A percentile compares a stretch with the other conserved stretches of the same genome.
These are phyloP conservation scores for Stichodactyla helianthus DNA, from an alignment of 64 coral and sea anemone genomes.

Conservation along the genomic window DNA sequence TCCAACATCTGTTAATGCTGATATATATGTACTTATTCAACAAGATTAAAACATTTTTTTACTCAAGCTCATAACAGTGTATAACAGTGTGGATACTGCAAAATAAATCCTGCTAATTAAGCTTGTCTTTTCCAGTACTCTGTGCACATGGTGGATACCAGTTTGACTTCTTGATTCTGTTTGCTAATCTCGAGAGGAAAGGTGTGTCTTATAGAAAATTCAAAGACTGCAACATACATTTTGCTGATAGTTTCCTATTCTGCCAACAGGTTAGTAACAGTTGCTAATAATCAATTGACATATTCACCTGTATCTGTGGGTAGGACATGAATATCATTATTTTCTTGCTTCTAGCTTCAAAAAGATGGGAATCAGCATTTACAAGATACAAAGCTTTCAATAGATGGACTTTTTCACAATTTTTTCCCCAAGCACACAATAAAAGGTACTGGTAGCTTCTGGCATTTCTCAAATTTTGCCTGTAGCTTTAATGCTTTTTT, in stretches of 20 bases:
- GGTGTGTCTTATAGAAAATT: constrained; percentile 61
- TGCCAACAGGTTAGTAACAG: constrained; percentile 54
- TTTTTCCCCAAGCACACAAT: constrained; percentile 65
- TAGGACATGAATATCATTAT: background rate
- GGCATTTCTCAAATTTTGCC: too few species aligned
- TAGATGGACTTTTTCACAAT: constrained; percentile 73
- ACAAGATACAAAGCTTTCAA: constrained; percentile 52
- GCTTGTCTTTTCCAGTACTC: constrained; percentile 55
- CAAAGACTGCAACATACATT: constrained; percentile 74
- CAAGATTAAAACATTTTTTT: too few species aligned
- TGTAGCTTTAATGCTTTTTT: too few species aligned
- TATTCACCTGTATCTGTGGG: too few species aligned
- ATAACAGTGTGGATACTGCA: too few species aligned
- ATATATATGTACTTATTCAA: too few species aligned
- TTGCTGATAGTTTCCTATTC: constrained; percentile 87
- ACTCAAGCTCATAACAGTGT: too few species aligned
- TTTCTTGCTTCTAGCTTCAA: constrained; percentile 39
- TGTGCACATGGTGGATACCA: constrained; percentile 92
- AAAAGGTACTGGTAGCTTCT: constrained; percentile 39
- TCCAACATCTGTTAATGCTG: too few species aligned
- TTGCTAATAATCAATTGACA: background rate
- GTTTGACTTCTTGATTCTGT: constrained; percentile 86
- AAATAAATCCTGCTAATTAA: background rate
- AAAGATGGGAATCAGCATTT: constrained; percentile 43
- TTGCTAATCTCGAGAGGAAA: constrained; percentile 76